Evolutionary conservation across 2,888 invertebrate species (phyloP), one percentile per base, ranked within the genome.

Genomic region (Drosophila greeni): DNA sequence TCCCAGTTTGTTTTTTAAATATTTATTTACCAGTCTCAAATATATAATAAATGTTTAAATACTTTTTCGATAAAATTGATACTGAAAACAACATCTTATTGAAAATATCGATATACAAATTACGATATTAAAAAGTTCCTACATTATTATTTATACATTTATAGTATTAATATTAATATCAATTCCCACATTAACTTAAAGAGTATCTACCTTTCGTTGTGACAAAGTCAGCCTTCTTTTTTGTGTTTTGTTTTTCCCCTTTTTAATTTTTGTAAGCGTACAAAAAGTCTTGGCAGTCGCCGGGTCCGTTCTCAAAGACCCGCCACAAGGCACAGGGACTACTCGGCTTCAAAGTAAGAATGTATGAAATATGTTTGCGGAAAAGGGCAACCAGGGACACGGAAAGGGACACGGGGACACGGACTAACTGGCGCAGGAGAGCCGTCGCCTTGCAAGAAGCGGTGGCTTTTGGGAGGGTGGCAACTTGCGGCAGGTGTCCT

Each of bases 401-500:
- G 29, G 18, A 45, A 14, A 18, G 45, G 29, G 43, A 45, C 16
- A 12, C 8, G 3, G 11, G 16, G n/a, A 16, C 16, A 29, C 8
- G 18, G 45, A 70, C 48, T 36, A 54, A 60, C 67, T 48, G 68
- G 39, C 66, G 56, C 74, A 69, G 57, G 40, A 23, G 47, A 24
- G 16, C 37, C 18, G 16, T 31, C 60, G 34, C 60, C 60, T 47
- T 59, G 39, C 39, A 47, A 45, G 24, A 31, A 29, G 16, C 42
- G 40, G 40, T 37, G 56, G 56, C 39, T 45, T 42, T 31, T 42
- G 11, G n/a, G 20, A n/a, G 52, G 42, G n/a, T 26, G 36, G 39
- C n/a, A 37, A 37, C 49, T 45, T 47, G 84, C 72, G 72, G 81
- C 83, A 84, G 85, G 84, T 85, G 83, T 85, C 72, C 82, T 85